phyloP scores from a whole-genome alignment of 2,888 invertebrate species.

The Eurytoma adleriae region DNA sequence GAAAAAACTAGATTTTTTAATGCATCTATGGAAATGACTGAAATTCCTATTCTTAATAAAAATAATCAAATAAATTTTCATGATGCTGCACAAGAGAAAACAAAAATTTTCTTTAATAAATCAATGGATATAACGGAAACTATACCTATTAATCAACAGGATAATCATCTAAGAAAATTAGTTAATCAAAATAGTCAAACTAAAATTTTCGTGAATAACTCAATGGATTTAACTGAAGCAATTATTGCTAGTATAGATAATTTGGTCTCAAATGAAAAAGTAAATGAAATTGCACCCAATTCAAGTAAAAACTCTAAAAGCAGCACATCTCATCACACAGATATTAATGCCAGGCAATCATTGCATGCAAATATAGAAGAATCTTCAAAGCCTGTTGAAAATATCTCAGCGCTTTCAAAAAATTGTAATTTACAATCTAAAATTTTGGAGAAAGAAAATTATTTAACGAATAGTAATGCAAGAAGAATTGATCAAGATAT shows the following conservation, averaged over 20 bases:
- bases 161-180: background rate
- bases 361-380: conserved; percentile 1
- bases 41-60: conserved; percentile 30
- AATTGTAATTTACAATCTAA: background rate
- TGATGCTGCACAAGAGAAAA: background rate
- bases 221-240: conserved; percentile 58
- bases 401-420: background rate
- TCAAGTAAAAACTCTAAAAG: no score
- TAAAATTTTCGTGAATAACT: conserved; percentile 20
- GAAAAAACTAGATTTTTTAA: conserved; percentile 31
- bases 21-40: conserved; percentile 56
- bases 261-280: background rate
- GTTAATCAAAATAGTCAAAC: conserved; percentile 1
- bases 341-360: background rate
- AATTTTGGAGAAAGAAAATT: background rate
- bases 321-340: background rate
- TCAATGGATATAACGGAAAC: conserved; percentile 51
- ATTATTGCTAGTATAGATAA: conserved; percentile 12
- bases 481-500: conserved; percentile 18
- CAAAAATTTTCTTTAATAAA: background rate
- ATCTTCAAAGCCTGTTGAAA: background rate
- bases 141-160: background rate
- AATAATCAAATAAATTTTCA: background rate
- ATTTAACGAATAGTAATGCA: background rate
- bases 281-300: no score